Conservation (phyloP, 2,113 vertebrate genomes). For the Caranx melampygus region DNA sequence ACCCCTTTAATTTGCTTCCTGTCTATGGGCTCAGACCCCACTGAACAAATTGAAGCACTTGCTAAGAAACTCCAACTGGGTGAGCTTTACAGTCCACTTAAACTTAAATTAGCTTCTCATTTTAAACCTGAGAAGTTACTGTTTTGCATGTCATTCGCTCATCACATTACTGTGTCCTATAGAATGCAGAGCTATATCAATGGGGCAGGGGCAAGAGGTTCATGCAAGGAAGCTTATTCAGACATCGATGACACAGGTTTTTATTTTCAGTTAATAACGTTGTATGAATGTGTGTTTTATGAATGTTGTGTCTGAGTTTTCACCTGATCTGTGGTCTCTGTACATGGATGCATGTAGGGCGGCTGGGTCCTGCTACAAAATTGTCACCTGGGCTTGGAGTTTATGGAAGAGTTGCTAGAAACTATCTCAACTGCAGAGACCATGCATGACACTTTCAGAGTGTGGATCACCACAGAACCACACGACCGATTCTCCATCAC, state of each 20-base stretch:
- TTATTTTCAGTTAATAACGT: neutral
- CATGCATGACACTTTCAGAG: conserved; percentile 84
- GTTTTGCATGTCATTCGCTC: neutral
- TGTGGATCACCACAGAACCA: conserved; percentile 92
- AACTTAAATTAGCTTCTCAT: neutral
- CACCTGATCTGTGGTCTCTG: neutral
- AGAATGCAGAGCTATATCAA: conserved; percentile 78
- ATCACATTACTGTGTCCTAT: neutral
- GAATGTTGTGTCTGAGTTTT: conserved; percentile 6
- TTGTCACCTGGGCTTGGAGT: conserved; percentile 90
- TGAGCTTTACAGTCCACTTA: conserved; percentile 49
- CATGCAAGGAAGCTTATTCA: conserved; percentile 89
- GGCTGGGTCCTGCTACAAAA: conserved; percentile 93
- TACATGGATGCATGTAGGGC: conserved; percentile 78
- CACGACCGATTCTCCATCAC: conserved; percentile 79
- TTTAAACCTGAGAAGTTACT: neutral
- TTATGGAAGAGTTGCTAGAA: conserved; percentile 90
- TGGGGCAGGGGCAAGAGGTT: conserved; percentile 92
- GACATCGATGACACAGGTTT: conserved; percentile 87
- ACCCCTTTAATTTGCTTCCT: conserved; percentile 92
- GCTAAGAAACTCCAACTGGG: conserved; percentile 88
- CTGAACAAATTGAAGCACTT: conserved; percentile 88
- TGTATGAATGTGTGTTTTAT: neutral
- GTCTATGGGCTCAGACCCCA: conserved; percentile 93
- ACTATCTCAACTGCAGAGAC: conserved; percentile 79